Evolutionary conservation across 2,888 invertebrate genomes (phyloP), one percentile per base, ranked within the genome.

Genomic region (Brachycybe producta): DNA sequence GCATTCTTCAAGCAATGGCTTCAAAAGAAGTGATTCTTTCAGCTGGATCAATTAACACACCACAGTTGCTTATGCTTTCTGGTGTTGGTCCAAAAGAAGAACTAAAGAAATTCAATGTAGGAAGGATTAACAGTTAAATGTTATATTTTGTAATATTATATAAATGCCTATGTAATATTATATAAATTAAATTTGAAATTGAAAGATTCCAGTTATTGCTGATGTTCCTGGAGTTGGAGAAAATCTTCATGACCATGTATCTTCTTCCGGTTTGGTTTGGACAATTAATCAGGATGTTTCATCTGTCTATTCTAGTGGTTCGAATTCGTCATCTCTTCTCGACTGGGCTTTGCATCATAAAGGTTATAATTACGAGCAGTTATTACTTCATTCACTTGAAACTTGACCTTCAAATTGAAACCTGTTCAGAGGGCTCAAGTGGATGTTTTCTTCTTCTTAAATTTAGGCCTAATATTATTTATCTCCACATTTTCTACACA

Each of bases 201-300:
- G 11, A 11, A 17, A 51, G 46, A 86, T 90, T 57, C 84, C 85
- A 0, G 70, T 86, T 0, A 76, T 88, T 44, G 80, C 84, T 62
- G 82, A 90, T 62, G 68, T 86, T 1, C 77, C 77, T 58, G 52
- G 52, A 19, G 90, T 91, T 0, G 91, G 91, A 0, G 73, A 80
- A 54, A 91, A 90, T 64, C 72, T 91, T 28, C 90, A 90, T 68
- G 90, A 91, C 62, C 91, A 91, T 62, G 78, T n/a, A n/a, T n/a
- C n/a, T n/a, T n/a, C n/a, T n/a, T n/a, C n/a, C n/a, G 90, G 88
- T 0, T 67, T 90, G 15, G 81, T 86, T 0, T 90, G 32, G 32
- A 30, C 32, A 30, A 8, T n/a, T n/a, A n/a, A n/a, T n/a, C n/a
- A 11, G 32, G 32, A 30, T 30, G 32, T n/a, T 30, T n/a, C 32